These are phyloP conservation scores for Mesitornis unicolor DNA, from an alignment of 2,113 vertebrate species.

Conservation along the genomic window DNA sequence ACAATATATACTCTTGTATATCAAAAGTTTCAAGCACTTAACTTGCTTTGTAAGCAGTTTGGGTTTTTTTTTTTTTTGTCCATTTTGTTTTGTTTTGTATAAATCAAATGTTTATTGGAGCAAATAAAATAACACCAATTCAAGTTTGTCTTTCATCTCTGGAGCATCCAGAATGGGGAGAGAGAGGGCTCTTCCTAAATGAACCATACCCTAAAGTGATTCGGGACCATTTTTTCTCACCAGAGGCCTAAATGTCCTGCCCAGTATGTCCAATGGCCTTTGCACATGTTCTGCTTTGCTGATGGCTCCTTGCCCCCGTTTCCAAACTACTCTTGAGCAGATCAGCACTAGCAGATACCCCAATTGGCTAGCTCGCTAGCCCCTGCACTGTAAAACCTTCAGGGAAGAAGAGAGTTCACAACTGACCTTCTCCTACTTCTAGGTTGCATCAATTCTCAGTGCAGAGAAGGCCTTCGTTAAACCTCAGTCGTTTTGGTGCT, in stretches of 20 bases:
- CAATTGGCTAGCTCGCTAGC: background rate
- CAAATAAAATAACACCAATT: slow-evolving; percentile 72
- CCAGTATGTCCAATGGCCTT: background rate
- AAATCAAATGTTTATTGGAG: slow-evolving; percentile 69
- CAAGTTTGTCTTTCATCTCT: background rate
- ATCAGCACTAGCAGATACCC: background rate
- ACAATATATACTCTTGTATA: slow-evolving; percentile 68
- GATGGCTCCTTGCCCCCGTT: background rate
- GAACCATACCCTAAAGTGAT: background rate
- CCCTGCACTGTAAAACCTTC: background rate
- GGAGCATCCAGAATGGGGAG: background rate
- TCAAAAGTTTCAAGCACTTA: slow-evolving; percentile 70
- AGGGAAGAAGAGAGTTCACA: background rate
- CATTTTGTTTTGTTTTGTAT: slow-evolving; percentile 48
- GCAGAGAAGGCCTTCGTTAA: background rate
- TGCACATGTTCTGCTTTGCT: background rate
- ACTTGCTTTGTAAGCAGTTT: slow-evolving; percentile 69
- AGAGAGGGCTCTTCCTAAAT: background rate
- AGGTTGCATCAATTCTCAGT: background rate
- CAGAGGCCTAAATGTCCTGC: background rate
- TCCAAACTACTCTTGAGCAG: background rate
- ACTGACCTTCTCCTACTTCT: background rate
- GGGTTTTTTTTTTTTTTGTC: background rate
- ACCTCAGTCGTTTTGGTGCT: background rate
- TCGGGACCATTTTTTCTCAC: background rate